A percentile compares a stretch with the other conserved stretches of the same genome.
These are phyloP conservation scores for Trematomus loennbergii DNA, from an alignment of 2,113 vertebrate species.

Conservation along the genomic window DNA sequence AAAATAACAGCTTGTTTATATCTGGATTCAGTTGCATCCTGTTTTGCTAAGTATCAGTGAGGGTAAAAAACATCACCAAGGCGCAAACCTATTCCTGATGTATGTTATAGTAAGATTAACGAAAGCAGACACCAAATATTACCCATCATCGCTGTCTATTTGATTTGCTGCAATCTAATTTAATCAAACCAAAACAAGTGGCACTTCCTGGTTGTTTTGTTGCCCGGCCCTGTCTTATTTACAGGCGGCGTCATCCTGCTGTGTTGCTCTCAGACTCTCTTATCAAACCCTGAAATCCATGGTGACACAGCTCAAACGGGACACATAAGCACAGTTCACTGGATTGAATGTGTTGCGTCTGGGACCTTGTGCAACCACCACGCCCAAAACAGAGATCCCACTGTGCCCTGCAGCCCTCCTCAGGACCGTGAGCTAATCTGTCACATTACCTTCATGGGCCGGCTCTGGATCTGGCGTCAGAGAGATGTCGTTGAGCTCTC, in stretches of 20 bases:
- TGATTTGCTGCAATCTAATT: background rate
- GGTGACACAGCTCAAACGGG: conserved; percentile 45
- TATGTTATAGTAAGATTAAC: background rate
- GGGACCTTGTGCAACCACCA: conserved; percentile 50
- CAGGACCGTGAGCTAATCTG: conserved; percentile 12
- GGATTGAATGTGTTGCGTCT: background rate
- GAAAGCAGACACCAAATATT: background rate
- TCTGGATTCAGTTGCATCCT: background rate
- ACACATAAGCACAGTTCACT: background rate
- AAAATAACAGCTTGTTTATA: background rate
- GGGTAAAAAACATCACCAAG: background rate
- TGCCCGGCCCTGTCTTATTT: conserved; percentile 33
- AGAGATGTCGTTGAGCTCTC: conserved; percentile 99
- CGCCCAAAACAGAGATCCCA: conserved; percentile 50
- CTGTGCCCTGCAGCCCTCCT: background rate
- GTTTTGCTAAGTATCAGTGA: background rate
- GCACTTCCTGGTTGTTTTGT: conserved; percentile 57
- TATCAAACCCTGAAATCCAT: conserved; percentile 15
- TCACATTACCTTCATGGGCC: conserved; percentile 94
- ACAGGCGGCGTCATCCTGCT: conserved; percentile 45
- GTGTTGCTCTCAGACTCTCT: conserved; percentile 6
- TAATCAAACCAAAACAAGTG: background rate
- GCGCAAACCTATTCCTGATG: background rate
- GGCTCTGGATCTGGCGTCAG: conserved; percentile 98
- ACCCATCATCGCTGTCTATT: background rate